Base-by-base conservation (phyloP, 2,113 vertebrate species). In the Eptesicus fuscus region DNA sequence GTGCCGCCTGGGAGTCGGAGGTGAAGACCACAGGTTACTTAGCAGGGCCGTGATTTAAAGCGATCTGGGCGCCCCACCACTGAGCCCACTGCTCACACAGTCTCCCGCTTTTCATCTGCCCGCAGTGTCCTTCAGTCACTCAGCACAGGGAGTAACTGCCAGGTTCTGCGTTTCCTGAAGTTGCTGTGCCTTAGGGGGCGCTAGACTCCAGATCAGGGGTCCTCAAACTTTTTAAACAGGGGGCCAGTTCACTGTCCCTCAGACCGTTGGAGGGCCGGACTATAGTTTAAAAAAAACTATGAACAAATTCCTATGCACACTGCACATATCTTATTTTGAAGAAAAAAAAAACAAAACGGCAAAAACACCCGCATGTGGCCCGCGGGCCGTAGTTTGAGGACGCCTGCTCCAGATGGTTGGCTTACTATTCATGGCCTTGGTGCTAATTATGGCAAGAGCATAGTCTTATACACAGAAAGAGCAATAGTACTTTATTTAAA, bases 401-500 rank as follows among this genome's bases (percentile, higher is more conserved):
- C 37, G 37, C 37, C 37, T 37, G 37, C 3, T 13, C 20, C n/a
- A 30, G 30, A 28, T 30, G 40, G 28, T 2, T 0, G 20, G 53
- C 25, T 86, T 70, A 74, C 25, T 74, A 4, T 44, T 76, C 40
- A 16, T 49, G n/a, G 4, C 30, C 16, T 44, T 35, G 28, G 14
- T n/a, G 17, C 8, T 16, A 53, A 65, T 76, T 40, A 67, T 44
- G 69, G 59, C 56, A 96, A 93, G 44, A 92, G 92, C 14, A 78
- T 17, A 82, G 53, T 49, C 80, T 95, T 90, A 67, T 61, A 91
- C 94, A 96, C 91, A 0, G 61, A 93, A 96, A 97, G 88, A 95
- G 25, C 89, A 88, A 70, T 91, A 78, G 86, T 89, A 96, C 76
- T 98, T 98, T 98, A 98, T 95, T 98, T 96, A 97, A 97, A 96